phyloP scores from a whole-genome alignment of 2,888 invertebrate genomes.

The Dasysyrphus tricinctus region DNA sequence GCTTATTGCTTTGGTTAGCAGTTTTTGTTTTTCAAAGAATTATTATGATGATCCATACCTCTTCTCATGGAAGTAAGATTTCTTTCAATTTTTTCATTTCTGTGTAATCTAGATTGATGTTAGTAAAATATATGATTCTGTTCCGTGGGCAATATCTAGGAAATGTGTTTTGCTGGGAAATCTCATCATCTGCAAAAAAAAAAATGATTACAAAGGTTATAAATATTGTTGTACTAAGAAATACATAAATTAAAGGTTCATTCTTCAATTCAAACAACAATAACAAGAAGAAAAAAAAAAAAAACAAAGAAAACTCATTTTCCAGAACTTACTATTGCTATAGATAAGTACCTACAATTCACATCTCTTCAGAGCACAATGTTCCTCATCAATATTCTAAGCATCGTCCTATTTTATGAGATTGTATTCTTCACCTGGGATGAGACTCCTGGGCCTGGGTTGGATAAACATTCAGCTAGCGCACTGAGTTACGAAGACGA shows the following conservation, averaged over 20 bases:
- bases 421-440: constrained; percentile 69
- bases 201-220: constrained; percentile 5
- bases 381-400: constrained; percentile 63
- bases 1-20: background rate
- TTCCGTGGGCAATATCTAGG: constrained; percentile 25
- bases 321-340: background rate
- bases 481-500: constrained; percentile 1
- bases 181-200: background rate
- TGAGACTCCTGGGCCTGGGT: too few relatives aligned
- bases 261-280: constrained; percentile 21
- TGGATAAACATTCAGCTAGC: constrained; percentile 25
- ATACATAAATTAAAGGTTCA: constrained; percentile 45
- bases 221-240: constrained; percentile 25
- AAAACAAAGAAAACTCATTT: constrained; percentile 25
- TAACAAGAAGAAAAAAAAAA: background rate
- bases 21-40: background rate
- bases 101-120: constrained; percentile 11
- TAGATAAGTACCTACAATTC: constrained; percentile 11
- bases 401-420: constrained; percentile 61
- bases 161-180: constrained; percentile 14
- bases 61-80: background rate
- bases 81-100: background rate
- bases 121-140: constrained; percentile 12
- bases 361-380: background rate
- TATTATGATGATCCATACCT: background rate